These are phyloP conservation scores for Caenorhabditis sp. DNA, from an alignment of 2,888 invertebrate genomes.

Conservation along the genomic window DNA sequence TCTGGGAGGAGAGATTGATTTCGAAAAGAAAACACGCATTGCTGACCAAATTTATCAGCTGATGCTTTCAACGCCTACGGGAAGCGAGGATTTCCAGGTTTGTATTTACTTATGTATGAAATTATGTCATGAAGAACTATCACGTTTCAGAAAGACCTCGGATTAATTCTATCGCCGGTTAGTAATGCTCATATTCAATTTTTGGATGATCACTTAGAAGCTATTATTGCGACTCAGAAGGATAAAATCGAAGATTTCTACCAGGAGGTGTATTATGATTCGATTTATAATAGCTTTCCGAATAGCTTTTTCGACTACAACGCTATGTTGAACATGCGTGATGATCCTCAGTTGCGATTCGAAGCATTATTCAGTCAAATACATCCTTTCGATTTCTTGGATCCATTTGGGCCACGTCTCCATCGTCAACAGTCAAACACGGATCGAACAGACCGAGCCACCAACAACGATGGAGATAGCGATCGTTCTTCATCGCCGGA, in stretches of 20 bases:
- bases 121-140: not conserved
- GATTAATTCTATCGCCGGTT: constrained; percentile 8
- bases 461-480: constrained; percentile 42
- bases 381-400: constrained; percentile 12
- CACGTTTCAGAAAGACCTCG: constrained; percentile 18
- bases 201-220: constrained; percentile 49
- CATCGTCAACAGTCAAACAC: constrained; percentile 15
- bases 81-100: constrained; percentile 42
- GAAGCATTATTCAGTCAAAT: constrained; percentile 28
- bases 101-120: not conserved
- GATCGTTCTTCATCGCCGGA: constrained; percentile 39
- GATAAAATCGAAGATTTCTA: constrained; percentile 25
- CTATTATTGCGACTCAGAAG: constrained; percentile 34
- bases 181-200: not conserved
- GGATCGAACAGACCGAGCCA: constrained; percentile 38
- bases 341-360: constrained; percentile 27
- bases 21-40: constrained; percentile 7
- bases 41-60: constrained; percentile 36
- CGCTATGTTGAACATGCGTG: constrained; percentile 3
- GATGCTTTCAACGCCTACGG: constrained; percentile 15
- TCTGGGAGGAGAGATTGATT: constrained; percentile 4
- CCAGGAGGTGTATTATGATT: constrained; percentile 45
- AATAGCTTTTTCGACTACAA: constrained; percentile 21
- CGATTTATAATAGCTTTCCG: constrained; percentile 32
- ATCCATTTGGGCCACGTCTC: not conserved